Evolutionary conservation across 2,888 invertebrate genomes (phyloP).

Genomic region (Cephus runcator): DNA sequence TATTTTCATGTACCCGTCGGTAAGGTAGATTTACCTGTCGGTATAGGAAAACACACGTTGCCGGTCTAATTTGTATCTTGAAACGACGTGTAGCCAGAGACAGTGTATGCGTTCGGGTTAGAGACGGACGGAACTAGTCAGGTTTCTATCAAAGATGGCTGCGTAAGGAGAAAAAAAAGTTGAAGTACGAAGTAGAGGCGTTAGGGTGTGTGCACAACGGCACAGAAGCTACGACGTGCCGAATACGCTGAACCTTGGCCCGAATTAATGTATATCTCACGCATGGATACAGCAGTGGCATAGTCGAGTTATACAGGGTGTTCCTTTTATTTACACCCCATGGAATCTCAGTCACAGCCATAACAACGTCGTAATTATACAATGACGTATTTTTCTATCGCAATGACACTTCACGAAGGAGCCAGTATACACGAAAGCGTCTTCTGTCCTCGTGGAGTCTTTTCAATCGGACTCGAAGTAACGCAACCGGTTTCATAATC

Average conservation of each 20-base stretch:
- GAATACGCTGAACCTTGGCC: not conserved
- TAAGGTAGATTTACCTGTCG: not conserved
- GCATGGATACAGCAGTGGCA: not conserved
- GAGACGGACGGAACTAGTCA: not conserved
- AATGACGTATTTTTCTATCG: not conserved
- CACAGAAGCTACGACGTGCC: not conserved
- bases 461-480: not conserved
- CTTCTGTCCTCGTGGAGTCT: not conserved
- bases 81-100: not conserved
- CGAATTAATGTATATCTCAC: not conserved
- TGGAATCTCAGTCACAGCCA: not conserved
- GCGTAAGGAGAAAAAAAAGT: not conserved
- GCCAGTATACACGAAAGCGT: not conserved
- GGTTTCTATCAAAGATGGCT: slow-evolving; percentile 7
- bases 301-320: not conserved
- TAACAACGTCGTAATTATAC: not conserved
- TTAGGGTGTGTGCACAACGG: not conserved
- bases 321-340: not conserved
- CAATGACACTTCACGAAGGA: not conserved
- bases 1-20: not conserved
- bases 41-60: not conserved
- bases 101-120: not conserved
- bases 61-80: not conserved
- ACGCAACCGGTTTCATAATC: not conserved
- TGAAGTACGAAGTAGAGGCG: not conserved